Evolutionary conservation across 2,888 invertebrate species (phyloP).

Genomic region (Sthenelais limicola): DNA sequence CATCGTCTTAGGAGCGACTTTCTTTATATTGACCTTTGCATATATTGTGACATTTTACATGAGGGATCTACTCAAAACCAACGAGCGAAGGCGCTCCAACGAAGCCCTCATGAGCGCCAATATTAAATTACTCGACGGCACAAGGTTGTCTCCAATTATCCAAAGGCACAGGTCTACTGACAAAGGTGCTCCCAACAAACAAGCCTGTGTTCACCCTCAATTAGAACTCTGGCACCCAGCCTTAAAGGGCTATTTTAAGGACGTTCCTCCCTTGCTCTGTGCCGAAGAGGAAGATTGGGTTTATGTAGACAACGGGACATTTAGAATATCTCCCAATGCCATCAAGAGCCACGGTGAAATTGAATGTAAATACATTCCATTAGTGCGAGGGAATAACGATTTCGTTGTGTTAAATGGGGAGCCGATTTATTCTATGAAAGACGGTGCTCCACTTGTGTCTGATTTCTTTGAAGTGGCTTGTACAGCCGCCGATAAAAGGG

Average conservation of each 20-base stretch:
- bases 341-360: constrained; percentile 72
- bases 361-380: constrained; percentile 75
- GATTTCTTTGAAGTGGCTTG: constrained; percentile 53
- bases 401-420: constrained; percentile 33
- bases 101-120: no score
- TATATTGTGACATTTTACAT: constrained; percentile 16
- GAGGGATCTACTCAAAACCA: no score
- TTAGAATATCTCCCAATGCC: constrained; percentile 75
- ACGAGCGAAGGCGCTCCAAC: no score
- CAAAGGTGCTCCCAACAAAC: constrained; percentile 41
- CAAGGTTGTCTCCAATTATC: no score
- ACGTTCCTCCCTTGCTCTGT: constrained; percentile 80
- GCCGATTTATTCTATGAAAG: constrained; percentile 13
- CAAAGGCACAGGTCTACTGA: neutral
- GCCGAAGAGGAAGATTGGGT: constrained; percentile 82
- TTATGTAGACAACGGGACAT: constrained; percentile 79
- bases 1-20: neutral
- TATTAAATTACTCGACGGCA: no score
- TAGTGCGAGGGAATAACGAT: constrained; percentile 35
- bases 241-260: constrained; percentile 81
- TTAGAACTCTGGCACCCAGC: constrained; percentile 81
- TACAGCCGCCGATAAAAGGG: constrained; percentile 56
- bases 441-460: constrained; percentile 38
- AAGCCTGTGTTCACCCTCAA: constrained; percentile 79
- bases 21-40: neutral